phyloP scores from a whole-genome alignment of 64 coral and sea anemone genomes.

The Exaiptasia diaphana region DNA sequence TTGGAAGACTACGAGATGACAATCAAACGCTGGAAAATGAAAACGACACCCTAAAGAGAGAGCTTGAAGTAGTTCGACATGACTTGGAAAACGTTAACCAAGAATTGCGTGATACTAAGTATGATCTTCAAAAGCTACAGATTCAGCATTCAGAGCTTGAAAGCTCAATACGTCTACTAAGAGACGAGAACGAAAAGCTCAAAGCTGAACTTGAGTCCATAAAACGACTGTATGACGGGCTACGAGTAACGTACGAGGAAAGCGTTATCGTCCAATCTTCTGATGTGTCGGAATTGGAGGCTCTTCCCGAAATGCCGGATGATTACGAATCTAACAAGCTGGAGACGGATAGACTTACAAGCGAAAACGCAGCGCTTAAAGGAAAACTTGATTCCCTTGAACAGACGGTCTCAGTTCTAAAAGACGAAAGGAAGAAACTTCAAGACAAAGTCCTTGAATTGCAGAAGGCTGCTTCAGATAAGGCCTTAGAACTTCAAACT shows the following conservation, averaged over 20 bases:
- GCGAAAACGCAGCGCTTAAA: constrained; percentile 68
- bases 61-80: constrained; percentile 64
- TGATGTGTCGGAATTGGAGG: constrained; percentile 38
- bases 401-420: constrained; percentile 47
- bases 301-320: constrained; percentile 48
- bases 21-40: constrained; percentile 73
- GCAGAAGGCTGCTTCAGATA: constrained; percentile 74
- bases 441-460: constrained; percentile 85
- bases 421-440: constrained; percentile 77
- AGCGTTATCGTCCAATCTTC: constrained; percentile 52
- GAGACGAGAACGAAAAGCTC: constrained; percentile 89
- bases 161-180: constrained; percentile 58
- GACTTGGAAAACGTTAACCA: constrained; percentile 58
- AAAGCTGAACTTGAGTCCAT: constrained; percentile 77
- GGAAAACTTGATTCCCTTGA: constrained; percentile 65
- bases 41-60: constrained; percentile 65
- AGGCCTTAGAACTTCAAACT: constrained; percentile 74
- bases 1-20: constrained; percentile 81
- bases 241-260: constrained; percentile 64
- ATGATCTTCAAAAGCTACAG: constrained; percentile 86
- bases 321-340: constrained; percentile 75
- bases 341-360: constrained; percentile 76
- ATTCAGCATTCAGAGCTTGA: constrained; percentile 80
- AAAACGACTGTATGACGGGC: constrained; percentile 60
- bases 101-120: constrained; percentile 76